phyloP scores from a whole-genome alignment of 53 echinoderm and acorn worm species.

The Mesocentrotus franciscanus region DNA sequence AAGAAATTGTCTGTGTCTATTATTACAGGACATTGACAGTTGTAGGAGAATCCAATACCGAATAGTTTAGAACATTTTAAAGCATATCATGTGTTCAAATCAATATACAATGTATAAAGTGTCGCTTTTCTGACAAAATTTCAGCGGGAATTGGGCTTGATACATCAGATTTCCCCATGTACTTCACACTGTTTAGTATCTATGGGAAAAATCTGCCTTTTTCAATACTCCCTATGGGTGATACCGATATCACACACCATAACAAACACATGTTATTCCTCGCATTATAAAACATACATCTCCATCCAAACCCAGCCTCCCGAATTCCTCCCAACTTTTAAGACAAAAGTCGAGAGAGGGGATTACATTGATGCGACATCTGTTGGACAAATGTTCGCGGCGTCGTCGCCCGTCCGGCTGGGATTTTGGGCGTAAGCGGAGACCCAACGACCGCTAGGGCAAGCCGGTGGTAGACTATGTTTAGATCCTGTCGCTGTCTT shows the following conservation, averaged over 20 bases:
- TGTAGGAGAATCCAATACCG: too few relatives aligned
- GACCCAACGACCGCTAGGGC: conserved; percentile 1
- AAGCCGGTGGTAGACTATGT: neutral
- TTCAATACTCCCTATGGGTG: neutral
- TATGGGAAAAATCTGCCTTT: neutral
- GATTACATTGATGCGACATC: neutral
- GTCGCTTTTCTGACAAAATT: too few relatives aligned
- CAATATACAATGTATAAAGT: too few relatives aligned
- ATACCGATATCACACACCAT: neutral
- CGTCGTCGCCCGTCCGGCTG: neutral
- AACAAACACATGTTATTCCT: neutral
- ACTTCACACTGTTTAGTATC: neutral
- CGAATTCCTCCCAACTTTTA: neutral
- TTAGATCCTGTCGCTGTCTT: neutral
- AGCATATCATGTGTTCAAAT: too few relatives aligned
- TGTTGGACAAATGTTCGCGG: conserved; percentile 4
- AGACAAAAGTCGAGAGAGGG: neutral
- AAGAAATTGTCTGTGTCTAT: too few relatives aligned
- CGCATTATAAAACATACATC: neutral
- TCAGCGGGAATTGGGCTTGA: too few relatives aligned
- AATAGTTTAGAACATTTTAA: too few relatives aligned
- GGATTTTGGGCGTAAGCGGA: neutral
- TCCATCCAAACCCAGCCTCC: neutral
- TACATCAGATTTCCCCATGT: too few relatives aligned
- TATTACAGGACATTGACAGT: too few relatives aligned